Conservation (phyloP, 2,113 vertebrate species). For the Arizona elegans region DNA sequence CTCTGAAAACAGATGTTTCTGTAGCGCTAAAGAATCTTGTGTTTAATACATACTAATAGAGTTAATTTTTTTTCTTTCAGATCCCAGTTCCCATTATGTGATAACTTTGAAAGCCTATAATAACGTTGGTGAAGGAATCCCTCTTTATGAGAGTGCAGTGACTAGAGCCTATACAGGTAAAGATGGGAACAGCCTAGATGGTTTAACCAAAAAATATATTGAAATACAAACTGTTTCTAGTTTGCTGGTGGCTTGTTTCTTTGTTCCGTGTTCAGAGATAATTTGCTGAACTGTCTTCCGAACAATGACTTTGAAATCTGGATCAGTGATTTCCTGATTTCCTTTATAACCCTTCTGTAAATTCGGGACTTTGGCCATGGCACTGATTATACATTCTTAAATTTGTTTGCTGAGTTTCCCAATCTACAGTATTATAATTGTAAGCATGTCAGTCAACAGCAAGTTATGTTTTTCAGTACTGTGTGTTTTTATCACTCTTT, state of each 20-base stretch:
- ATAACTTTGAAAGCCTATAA: conserved; percentile 96
- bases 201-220: neutral
- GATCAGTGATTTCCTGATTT: neutral
- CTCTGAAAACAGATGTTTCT: neutral
- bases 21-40: neutral
- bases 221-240: neutral
- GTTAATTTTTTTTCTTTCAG: conserved; percentile 63
- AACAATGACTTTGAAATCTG: neutral
- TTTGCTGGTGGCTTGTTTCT: neutral
- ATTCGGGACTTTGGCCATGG: accelerated
- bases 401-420: neutral
- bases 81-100: conserved; percentile 95
- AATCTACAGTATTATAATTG: neutral
- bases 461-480: neutral
- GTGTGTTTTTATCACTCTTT: neutral
- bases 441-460: neutral
- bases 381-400: neutral
- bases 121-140: conserved; percentile 94
- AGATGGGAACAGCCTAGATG: neutral
- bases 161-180: conserved; percentile 94
- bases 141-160: conserved; percentile 93
- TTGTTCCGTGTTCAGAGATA: neutral
- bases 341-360: neutral
- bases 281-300: neutral
- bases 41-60: neutral